A percentile compares a stretch with the other conserved stretches of the same genome.
Conservation (phyloP, 2,113 vertebrate genomes). For the Pipra filicauda region DNA sequence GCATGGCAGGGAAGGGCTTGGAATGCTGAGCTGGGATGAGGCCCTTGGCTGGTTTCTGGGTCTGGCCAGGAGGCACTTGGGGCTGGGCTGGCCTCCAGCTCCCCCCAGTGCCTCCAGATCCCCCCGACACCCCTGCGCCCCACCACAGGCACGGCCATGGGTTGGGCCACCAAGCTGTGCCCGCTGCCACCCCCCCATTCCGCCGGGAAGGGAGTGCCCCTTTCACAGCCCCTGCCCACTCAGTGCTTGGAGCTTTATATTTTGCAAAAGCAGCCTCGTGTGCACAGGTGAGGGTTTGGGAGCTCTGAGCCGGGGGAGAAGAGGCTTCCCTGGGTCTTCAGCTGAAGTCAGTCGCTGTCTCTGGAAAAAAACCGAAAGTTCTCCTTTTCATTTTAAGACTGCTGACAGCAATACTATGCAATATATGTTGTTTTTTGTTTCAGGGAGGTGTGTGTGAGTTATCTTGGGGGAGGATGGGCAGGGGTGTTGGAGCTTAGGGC, state of each 20-base stretch:
- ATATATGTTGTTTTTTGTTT: slow-evolving; percentile 49
- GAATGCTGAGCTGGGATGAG: accelerated
- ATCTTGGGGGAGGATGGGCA: background rate
- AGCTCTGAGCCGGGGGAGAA: background rate
- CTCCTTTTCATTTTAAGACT: slow-evolving; percentile 19
- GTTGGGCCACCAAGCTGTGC: background rate
- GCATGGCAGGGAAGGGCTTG: accelerated
- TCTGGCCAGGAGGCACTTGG: accelerated
- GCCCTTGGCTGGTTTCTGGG: background rate
- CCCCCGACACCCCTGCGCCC: background rate
- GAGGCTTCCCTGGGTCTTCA: background rate
- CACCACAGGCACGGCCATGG: accelerated
- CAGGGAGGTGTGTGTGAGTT: slow-evolving; percentile 49
- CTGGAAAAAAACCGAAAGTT: background rate
- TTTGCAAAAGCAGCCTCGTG: background rate
- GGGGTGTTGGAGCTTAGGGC: background rate
- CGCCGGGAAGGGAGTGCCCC: background rate
- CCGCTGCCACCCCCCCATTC: accelerated
- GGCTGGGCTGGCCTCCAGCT: background rate
- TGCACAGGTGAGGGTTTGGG: background rate
- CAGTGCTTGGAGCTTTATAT: background rate
- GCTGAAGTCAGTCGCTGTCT: background rate
- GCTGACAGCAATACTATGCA: slow-evolving; percentile 71
- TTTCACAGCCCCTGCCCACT: background rate
- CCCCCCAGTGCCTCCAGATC: background rate